Percentiles rank a stretch among this genome's conserved stretches.
Evolutionary conservation across 2,113 vertebrate species (phyloP).

Genomic region (Phaethornis superciliosus): DNA sequence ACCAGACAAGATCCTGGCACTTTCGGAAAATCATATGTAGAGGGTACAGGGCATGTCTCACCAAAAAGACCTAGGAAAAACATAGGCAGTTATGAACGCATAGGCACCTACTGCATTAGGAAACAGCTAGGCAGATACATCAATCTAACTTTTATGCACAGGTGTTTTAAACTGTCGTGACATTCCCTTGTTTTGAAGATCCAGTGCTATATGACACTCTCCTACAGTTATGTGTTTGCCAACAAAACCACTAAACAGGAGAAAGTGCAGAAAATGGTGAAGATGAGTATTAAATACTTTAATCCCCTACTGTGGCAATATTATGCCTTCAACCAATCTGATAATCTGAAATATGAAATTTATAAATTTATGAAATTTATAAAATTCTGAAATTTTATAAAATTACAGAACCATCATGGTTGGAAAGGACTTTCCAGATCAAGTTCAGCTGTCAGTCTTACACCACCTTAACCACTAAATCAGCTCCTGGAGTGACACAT

Average conservation of each 20-base stretch:
- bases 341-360: not conserved
- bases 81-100: not conserved
- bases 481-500: no score
- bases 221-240: not conserved
- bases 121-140: not conserved
- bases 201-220: not conserved
- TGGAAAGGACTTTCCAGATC: no score
- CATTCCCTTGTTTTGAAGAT: not conserved
- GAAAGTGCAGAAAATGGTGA: not conserved
- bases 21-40: not conserved
- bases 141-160: not conserved
- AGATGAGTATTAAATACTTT: not conserved
- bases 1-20: not conserved
- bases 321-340: not conserved
- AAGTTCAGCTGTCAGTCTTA: no score
- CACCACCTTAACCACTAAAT: no score
- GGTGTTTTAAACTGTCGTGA: not conserved
- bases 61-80: not conserved
- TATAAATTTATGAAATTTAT: no score
- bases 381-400: no score
- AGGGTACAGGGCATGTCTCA: accelerated
- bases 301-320: not conserved
- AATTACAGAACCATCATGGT: no score
- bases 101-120: not conserved
- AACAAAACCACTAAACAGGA: not conserved